A percentile compares a stretch with the other conserved stretches of the same genome.
Evolutionary conservation across 2,113 vertebrate genomes (phyloP).

Genomic region (Melanostigma gelatinosum): DNA sequence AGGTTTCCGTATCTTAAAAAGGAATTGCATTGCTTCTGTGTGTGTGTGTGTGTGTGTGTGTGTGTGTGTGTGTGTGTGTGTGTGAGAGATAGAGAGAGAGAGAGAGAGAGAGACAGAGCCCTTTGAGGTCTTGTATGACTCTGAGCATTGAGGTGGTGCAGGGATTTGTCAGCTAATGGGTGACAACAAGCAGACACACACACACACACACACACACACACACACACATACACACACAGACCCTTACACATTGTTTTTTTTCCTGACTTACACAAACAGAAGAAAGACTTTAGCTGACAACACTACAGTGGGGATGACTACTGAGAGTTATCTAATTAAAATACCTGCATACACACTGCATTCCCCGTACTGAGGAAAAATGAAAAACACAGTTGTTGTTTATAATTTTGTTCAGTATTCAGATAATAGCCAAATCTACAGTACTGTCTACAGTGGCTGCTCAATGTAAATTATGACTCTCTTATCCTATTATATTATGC

Average conservation of each 20-base stretch:
- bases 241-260: conserved; percentile 17
- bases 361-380: background rate
- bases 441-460: background rate
- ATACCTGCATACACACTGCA: conserved; percentile 5
- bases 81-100: background rate
- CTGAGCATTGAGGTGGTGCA: conserved; percentile 51
- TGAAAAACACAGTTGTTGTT: conserved; percentile 1
- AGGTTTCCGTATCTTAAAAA: conserved; percentile 68
- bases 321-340: conserved; percentile 47
- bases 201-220: background rate
- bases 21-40: conserved; percentile 57
- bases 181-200: conserved; percentile 50
- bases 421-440: background rate
- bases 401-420: background rate
- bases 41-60: conserved; percentile 51
- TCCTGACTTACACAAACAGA: background rate
- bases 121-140: conserved; percentile 57
- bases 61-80: conserved; percentile 50
- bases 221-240: conserved; percentile 4
- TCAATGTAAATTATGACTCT: background rate
- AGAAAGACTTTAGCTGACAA: conserved; percentile 38
- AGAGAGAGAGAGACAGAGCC: conserved; percentile 5
- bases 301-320: conserved; percentile 6
- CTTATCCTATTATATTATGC: background rate
- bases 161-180: conserved; percentile 70